Base-by-base conservation (phyloP, 1,140 invertebrate species). In the Papilio dardanus region DNA sequence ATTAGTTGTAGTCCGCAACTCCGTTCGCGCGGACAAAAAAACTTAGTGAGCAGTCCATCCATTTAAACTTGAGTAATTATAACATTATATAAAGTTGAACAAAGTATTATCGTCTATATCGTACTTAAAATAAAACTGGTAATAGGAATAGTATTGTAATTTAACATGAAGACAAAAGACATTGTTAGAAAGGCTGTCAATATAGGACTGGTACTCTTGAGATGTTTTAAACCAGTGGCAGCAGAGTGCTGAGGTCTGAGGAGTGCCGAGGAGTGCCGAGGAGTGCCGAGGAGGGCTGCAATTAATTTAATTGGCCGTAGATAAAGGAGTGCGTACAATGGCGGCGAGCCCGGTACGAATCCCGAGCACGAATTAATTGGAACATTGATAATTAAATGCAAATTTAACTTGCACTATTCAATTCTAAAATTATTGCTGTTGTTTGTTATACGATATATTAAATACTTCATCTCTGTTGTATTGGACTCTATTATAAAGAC, bases 281-380 rank as follows among this genome's bases (percentile, higher is more conserved):
- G 21, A 54, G 42, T 5, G n/a, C 21, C 7, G 24, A 62, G 54
- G 54, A 62, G 24, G 54, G 24, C 24, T 21, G 35, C 58, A 40
- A 74, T 74, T 74, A 74, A 74, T 74, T 74, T 74, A 42, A 74
- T 74, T 74, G 73, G 73, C 33, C 31, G 28, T 14, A 42, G 37
- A 19, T 74, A 66, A 74, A 74, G 73, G 58, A 31, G 73, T n/a
- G 19, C 65, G 58, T 31, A 42, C 73, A 74, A 46, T 71, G 37
- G 68, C 37, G 19, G 21, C 6, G 31, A 12, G 10, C 40, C 21
- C 54, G 54, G 24, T 62, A 62, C 24, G 54, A 62, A 62, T 28
- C 54, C 24, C 54, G 54, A 24, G 24, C 54, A 24, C 24, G 21
- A 28, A 62, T 62, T 62, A 14, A 62, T 62, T 62, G 24, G 54